A percentile compares a stretch with the other conserved stretches of the same genome.
These are phyloP conservation scores for Tanaodytes sp. DNA, from an alignment of 2,888 invertebrate genomes.

Conservation along the genomic window DNA sequence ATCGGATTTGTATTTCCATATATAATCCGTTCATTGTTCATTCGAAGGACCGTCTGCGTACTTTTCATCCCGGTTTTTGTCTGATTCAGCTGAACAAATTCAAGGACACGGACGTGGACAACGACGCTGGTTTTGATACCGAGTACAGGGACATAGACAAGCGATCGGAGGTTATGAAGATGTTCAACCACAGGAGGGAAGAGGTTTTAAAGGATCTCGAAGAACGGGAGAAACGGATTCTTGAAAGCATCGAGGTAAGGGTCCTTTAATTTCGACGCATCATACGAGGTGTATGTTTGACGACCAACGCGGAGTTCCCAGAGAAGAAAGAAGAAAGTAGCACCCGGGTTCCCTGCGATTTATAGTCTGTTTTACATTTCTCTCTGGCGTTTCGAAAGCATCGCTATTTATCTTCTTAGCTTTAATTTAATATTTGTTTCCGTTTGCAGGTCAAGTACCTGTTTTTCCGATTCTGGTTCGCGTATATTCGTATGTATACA, in stretches of 20 bases:
- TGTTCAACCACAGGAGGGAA: conserved; percentile 62
- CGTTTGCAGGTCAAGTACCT: no score
- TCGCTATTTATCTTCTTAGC: not conserved
- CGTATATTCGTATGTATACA: no score
- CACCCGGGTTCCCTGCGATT: not conserved
- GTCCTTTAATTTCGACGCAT: conserved; percentile 11
- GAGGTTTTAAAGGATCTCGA: conserved; percentile 56
- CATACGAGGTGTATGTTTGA: conserved; percentile 9
- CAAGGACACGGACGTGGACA: no score
- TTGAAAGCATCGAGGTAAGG: conserved; percentile 61
- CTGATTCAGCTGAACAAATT: no score
- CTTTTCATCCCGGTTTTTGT: no score
- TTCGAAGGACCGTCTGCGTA: no score
- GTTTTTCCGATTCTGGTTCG: no score
- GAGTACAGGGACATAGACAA: conserved; percentile 52
- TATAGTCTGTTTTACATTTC: conserved; percentile 5
- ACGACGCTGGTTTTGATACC: no score
- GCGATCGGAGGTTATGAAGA: conserved; percentile 55
- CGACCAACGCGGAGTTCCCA: conserved; percentile 1
- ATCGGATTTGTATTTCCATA: no score
- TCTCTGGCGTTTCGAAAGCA: not conserved
- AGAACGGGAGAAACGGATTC: conserved; percentile 57
- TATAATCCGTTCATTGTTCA: no score
- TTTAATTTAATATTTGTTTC: conserved; percentile 1
- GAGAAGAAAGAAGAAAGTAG: conserved; percentile 14